These are phyloP conservation scores for Leuciscus waleckii DNA, from an alignment of 2,797 vertebrate species.

Conservation along the genomic window DNA sequence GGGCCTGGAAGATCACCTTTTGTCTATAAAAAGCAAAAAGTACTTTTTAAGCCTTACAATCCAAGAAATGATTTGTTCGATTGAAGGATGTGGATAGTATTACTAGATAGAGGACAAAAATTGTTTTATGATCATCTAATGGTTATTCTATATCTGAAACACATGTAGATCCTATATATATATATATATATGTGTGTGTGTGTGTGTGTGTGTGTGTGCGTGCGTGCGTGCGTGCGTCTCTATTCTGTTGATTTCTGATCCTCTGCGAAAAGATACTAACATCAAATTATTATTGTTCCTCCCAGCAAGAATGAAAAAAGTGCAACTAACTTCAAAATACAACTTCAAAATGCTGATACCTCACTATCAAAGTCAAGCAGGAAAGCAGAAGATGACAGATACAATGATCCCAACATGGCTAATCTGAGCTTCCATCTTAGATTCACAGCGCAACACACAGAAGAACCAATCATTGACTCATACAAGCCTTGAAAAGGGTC, in stretches of 20 bases:
- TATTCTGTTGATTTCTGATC: background rate
- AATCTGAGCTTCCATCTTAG: slow-evolving; percentile 9
- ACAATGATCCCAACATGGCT: background rate
- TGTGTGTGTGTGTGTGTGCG: too few species aligned
- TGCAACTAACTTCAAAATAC: background rate
- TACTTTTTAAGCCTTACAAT: background rate
- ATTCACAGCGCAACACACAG: background rate
- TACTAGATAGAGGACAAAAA: background rate
- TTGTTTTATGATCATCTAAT: background rate
- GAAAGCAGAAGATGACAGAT: slow-evolving; percentile 6
- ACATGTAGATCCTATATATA: background rate
- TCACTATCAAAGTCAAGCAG: background rate
- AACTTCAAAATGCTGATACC: background rate
- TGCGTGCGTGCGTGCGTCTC: background rate
- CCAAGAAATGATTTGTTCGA: background rate
- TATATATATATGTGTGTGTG: too few species aligned
- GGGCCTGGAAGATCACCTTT: background rate
- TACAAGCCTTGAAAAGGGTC: background rate
- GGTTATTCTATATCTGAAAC: slow-evolving; percentile 9
- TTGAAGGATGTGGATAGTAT: background rate
- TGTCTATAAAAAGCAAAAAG: background rate
- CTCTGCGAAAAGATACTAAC: background rate
- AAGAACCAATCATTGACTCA: slow-evolving; percentile 11
- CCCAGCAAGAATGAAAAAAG: background rate
- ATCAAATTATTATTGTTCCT: background rate